These are phyloP conservation scores for Geococcyx californianus DNA, from an alignment of 2,113 vertebrate species.

Conservation along the genomic window DNA sequence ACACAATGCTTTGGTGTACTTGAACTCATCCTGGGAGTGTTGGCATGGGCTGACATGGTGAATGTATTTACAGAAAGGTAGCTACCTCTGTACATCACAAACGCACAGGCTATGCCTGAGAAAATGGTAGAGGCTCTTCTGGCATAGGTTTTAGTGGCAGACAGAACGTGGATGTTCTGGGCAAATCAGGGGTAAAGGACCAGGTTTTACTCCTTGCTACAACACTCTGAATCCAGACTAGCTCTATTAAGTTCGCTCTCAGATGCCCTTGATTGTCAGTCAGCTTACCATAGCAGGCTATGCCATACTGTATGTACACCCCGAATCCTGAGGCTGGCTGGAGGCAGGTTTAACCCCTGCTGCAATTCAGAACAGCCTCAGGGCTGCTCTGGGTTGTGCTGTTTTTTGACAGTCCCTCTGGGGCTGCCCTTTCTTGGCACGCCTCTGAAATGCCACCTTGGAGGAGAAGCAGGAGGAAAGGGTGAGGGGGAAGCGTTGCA, in stretches of 20 bases:
- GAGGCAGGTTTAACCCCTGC: constrained; percentile 54
- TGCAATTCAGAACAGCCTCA: constrained; percentile 53
- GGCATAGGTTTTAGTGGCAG: neutral
- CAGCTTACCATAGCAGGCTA: neutral
- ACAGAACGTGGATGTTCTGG: neutral
- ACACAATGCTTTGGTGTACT: neutral
- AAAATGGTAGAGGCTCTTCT: neutral
- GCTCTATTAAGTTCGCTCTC: neutral
- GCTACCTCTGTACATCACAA: neutral
- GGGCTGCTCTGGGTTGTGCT: constrained; percentile 58
- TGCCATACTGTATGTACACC: neutral
- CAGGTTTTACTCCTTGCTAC: neutral
- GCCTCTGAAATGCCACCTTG: neutral
- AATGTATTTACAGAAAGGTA: neutral
- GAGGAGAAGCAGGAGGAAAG: neutral
- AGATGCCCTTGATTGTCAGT: neutral
- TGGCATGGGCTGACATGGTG: neutral
- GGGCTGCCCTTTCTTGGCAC: constrained; percentile 39
- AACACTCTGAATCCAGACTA: neutral
- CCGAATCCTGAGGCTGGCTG: constrained; percentile 44
- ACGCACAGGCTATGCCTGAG: neutral
- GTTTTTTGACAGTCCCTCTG: constrained; percentile 50
- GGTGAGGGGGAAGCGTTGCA: neutral
- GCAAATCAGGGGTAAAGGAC: neutral
- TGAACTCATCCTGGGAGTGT: neutral